Base-by-base conservation (phyloP, 2,888 invertebrate species). In the Parascotia fuliginaria region DNA sequence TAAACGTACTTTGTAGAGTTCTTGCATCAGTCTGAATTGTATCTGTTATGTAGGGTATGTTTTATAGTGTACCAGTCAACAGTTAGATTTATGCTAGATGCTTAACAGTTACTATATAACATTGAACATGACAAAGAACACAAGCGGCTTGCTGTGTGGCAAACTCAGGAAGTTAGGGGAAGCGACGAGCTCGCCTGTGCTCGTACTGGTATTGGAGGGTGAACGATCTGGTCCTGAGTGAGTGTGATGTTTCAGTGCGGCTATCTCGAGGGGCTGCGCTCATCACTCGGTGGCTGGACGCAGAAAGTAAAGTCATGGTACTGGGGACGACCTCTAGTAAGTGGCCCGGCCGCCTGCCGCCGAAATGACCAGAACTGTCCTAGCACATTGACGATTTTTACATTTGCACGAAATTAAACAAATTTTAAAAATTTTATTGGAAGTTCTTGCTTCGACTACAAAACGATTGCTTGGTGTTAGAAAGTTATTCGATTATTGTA, bases 251-350 rank as follows among this genome's bases (percentile, higher is more conserved):
- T 96, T 94, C 96, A 96, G 96, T 95, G 95, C 94, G 96, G 96
- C 94, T 96, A 96, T 95, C 95, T 96, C 94, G 97, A 96, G 94
- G 97, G 97, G 93, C 96, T 97, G 94, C 96, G 96, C 93, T 96
- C 96, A 94, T 97, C 97, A 95, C 96, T 97, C 94, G 97, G 97
- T 95, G 97, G 97, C 95, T 96, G 97, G 95, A 97, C 97, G 94
- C 97, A 97, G 95, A 97, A 96, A 95, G 97, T 97, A 94, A 97
- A 97, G 95, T 97, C 97, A 94, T 97, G 97, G 97, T 97, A 97
- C 96, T 97, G 97, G 97, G 97, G 97, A 94, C 95, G 97, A 95
- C 97, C 97, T 96, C 96, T 97, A 95, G 97, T 97, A 97, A 97
- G 97, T 97, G 94, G 82, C 87, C 85, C 87, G 87, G 85, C 83